Base-by-base conservation (phyloP, 2,113 vertebrate species). In the Zingel zingel region DNA sequence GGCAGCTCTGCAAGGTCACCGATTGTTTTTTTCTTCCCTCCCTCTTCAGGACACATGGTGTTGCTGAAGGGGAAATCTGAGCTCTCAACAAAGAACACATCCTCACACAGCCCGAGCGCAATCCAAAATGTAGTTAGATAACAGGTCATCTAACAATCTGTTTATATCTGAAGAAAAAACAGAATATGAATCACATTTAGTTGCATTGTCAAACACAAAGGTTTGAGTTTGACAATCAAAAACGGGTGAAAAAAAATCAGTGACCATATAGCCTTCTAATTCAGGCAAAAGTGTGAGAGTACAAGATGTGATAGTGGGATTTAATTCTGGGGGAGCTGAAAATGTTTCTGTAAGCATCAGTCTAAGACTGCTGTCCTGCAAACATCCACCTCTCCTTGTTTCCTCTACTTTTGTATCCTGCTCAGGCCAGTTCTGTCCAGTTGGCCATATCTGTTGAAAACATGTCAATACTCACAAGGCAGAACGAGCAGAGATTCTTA, bases 1-100 rank as follows among this genome's bases (percentile, higher is more conserved):
- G 84, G 80, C 78, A 86, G 84, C 82, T 85, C 86, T 86, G 89
- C 93, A 94, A 94, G 91, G 92, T 93, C 93, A 91, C 80, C 8
- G 14, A 73, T 85, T 78, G 70, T 76, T 86, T 66, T n/a, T 30
- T 58, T 3, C 30, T 5, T 53, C 21, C 66, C 81, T 64, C 51
- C 51, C 74, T 88, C 83, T 82, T 81, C 66, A 59, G 87, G 85
- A 86, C 90, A 86, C 89, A 85, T 70, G 82, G 81, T 27, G 66
- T 33, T 65, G 76, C 84, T 23, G 7, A 65, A 71, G 84, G 73
- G 77, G 71, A 81, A 84, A 92, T 86, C 53, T 70, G 88, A 89
- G 88, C 86, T 71, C 81, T 88, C 74, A 43, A 53, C 74, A 65
- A 65, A 81, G 79, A 84, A 82, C 69, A 64, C 74, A 75, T 80